Evolutionary conservation across 2,888 invertebrate species (phyloP), one percentile per base, ranked within the genome.

Genomic region (Mantis religiosa): DNA sequence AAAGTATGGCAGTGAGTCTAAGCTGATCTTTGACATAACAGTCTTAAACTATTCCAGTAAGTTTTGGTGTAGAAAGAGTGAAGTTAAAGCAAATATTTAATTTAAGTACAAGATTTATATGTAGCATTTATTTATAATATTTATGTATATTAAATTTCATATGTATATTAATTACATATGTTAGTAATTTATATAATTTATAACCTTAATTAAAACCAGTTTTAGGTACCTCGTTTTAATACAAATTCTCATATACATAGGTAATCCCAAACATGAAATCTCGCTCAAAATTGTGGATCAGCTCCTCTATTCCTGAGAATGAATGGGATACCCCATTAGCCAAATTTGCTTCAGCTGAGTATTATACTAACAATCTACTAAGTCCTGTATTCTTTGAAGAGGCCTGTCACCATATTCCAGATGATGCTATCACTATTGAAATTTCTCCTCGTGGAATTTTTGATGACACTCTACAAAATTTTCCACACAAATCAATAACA

Each of bases 351-450:
- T 98, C 98, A 0, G 97, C 98, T 1, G 97, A 97, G 83, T 99
- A 99, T 94, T 98, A 99, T 93, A 98, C 98, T 41, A 98, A 99
- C 94, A 99, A 99, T 94, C 94, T 99, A 91, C 94, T 98, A 88
- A 98, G 98, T 88, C 98, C 98, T 25, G 99, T 99, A 88, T 95
- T 98, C 88, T 99, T 98, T 95, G 96, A 98, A 92, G 98, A 98
- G 92, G 98, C 97, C 12, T 92, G 99, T 90, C 94, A 95, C 91
- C 96, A 96, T 92, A 95, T 99, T 85, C 99, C 99, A 28, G 95
- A 95, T 91, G 97, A 98, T 92, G 98, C 99, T 9, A 94, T 99
- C 91, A 95, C 97, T 90, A 95, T 99, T 92, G 99, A 99, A 91
- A 92, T 99, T 92, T 99, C 99, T 20, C 99, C 99, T 28, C 98